A percentile compares a stretch with the other conserved stretches of the same genome.
Conservation (phyloP, 64 coral and sea anemone species). For the Pachyseris speciosa region DNA sequence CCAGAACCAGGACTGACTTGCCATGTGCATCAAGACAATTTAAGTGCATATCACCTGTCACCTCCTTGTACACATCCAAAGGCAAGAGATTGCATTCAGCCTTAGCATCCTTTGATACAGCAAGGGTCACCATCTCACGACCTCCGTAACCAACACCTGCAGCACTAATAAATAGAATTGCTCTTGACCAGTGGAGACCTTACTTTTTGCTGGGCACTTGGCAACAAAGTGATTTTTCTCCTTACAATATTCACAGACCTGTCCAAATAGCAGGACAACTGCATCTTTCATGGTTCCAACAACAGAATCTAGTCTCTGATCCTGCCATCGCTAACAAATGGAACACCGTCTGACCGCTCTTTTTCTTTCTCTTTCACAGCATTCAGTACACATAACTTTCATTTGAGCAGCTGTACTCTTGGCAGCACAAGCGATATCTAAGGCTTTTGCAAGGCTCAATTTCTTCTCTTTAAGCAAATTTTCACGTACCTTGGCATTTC, state of each 20-base stretch:
- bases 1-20: slow-evolving; percentile 24
- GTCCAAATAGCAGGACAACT: slow-evolving; percentile 34
- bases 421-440: too few species aligned
- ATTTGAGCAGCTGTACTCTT: too few species aligned
- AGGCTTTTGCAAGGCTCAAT: too few species aligned
- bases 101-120: slow-evolving; percentile 26
- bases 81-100: slow-evolving; percentile 40
- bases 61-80: slow-evolving; percentile 36
- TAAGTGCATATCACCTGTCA: slow-evolving; percentile 22
- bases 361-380: too few species aligned
- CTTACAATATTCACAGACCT: not conserved
- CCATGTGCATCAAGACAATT: not conserved
- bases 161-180: too few species aligned
- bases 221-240: slow-evolving; percentile 39
- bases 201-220: slow-evolving; percentile 48
- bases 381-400: too few species aligned
- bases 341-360: too few species aligned
- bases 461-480: too few species aligned
- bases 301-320: slow-evolving; percentile 45
- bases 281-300: slow-evolving; percentile 29
- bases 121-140: slow-evolving; percentile 22
- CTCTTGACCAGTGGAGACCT: slow-evolving; percentile 33
- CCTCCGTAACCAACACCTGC: not conserved
- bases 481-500: too few species aligned
- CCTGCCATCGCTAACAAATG: not conserved